Evolutionary conservation across 2,888 invertebrate species (phyloP).

Genomic region (Lathronympha strigana): DNA sequence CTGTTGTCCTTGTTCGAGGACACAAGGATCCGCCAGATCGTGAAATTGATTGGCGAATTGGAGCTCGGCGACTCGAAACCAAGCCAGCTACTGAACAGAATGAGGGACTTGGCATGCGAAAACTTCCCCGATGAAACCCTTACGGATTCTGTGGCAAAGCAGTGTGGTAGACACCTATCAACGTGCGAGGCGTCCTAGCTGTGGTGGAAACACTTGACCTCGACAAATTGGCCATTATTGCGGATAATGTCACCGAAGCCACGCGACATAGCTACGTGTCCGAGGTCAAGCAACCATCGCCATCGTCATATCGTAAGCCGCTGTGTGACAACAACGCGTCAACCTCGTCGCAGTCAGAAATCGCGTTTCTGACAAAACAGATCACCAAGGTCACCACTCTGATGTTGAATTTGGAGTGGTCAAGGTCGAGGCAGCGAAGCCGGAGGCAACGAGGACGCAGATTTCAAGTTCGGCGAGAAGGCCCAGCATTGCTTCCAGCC

Average conservation of each 20-base stretch:
- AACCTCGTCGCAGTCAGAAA: too few species aligned
- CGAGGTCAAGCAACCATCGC: conserved; percentile 10
- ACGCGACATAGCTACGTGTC: background rate
- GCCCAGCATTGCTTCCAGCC: too few species aligned
- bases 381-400: too few species aligned
- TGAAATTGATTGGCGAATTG: background rate
- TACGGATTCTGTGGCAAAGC: conserved; percentile 11
- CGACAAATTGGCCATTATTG: background rate
- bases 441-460: too few species aligned
- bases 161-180: background rate
- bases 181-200: conserved; percentile 1
- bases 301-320: background rate
- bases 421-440: too few species aligned
- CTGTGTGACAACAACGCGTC: too few species aligned
- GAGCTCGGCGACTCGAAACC: too few species aligned
- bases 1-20: conserved; percentile 13
- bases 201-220: background rate
- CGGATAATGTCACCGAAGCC: too few species aligned
- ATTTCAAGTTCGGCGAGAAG: too few species aligned
- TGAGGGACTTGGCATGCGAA: conserved; percentile 7
- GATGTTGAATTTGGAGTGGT: background rate
- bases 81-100: conserved; percentile 9
- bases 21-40: background rate
- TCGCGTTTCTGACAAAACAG: too few species aligned
- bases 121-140: conserved; percentile 9